These are phyloP conservation scores for Scaeva pyrastri DNA, from an alignment of 2,888 invertebrate genomes.

Conservation along the genomic window DNA sequence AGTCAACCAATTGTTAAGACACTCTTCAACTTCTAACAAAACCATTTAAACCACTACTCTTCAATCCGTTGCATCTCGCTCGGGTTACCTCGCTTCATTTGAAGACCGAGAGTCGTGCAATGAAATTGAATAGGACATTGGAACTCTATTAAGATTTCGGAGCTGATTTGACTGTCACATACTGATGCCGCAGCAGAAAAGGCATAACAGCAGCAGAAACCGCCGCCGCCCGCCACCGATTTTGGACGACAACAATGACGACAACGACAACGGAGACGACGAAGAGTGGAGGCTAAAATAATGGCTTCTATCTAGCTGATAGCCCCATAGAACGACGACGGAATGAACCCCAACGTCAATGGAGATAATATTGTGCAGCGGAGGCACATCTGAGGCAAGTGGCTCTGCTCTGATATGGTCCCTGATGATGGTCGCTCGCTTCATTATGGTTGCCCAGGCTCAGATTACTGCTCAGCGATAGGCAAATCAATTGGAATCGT, in stretches of 20 bases:
- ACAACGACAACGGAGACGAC: not conserved
- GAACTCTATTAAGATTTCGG: slow-evolving; percentile 75
- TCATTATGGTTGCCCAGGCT: slow-evolving; percentile 69
- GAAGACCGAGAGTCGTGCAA: slow-evolving; percentile 70
- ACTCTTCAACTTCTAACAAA: slow-evolving; percentile 34
- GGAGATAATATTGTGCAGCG: slow-evolving; percentile 36
- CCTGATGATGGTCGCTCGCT: slow-evolving; percentile 40
- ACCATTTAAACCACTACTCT: slow-evolving; percentile 26
- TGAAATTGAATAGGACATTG: slow-evolving; percentile 76
- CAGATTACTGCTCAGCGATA: slow-evolving; percentile 69
- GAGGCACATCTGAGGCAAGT: slow-evolving; percentile 23
- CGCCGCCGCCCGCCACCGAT: not conserved
- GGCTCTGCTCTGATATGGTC: slow-evolving; percentile 11
- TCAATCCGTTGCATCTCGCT: not conserved
- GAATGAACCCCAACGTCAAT: not conserved
- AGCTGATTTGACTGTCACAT: slow-evolving; percentile 74
- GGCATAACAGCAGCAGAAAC: no score
- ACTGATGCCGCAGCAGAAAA: slow-evolving; percentile 26
- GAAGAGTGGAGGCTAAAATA: slow-evolving; percentile 46
- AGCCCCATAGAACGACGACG: not conserved
- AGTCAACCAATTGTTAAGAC: slow-evolving; percentile 26
- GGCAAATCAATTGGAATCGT: slow-evolving; percentile 76
- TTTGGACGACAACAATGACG: slow-evolving; percentile 19
- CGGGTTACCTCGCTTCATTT: slow-evolving; percentile 31
- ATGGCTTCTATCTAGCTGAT: slow-evolving; percentile 49